phyloP scores from a whole-genome alignment of 1,140 invertebrate species.

The Forficula auricularia region DNA sequence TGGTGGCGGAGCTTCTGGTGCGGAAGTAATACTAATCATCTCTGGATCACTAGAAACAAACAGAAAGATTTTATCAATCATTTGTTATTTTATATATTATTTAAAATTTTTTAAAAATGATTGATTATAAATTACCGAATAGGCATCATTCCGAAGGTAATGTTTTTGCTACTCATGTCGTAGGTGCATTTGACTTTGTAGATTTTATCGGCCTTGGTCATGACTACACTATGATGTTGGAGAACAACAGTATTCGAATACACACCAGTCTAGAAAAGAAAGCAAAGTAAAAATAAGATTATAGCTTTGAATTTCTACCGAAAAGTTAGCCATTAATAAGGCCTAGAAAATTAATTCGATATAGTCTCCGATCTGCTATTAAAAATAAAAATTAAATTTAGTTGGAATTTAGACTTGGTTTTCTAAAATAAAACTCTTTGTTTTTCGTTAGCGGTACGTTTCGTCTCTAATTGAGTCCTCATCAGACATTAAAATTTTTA shows the following conservation, averaged over 20 bases:
- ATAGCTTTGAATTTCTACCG: too few relatives aligned
- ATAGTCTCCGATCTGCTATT: background rate
- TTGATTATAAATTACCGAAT: slow-evolving; percentile 43
- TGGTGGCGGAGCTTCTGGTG: slow-evolving; percentile 82
- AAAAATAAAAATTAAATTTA: background rate
- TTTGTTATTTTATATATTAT: too few relatives aligned
- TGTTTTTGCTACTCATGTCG: slow-evolving; percentile 90
- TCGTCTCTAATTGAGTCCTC: too few relatives aligned
- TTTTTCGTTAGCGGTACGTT: too few relatives aligned
- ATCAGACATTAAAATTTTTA: too few relatives aligned
- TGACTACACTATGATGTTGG: slow-evolving; percentile 88
- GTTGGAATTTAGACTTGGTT: too few relatives aligned
- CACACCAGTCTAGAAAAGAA: slow-evolving; percentile 59
- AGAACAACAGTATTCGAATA: slow-evolving; percentile 89
- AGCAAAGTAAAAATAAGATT: background rate
- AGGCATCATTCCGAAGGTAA: slow-evolving; percentile 93
- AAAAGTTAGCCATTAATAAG: too few relatives aligned
- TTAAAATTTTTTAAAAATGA: background rate
- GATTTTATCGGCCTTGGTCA: slow-evolving; percentile 92
- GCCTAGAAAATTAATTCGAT: too few relatives aligned
- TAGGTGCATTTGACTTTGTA: slow-evolving; percentile 94
- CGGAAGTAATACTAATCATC: slow-evolving; percentile 87
- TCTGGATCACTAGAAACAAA: slow-evolving; percentile 57
- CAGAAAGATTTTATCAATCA: slow-evolving; percentile 8
- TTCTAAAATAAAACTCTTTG: too few relatives aligned